Conservation (phyloP, 2,888 invertebrate genomes). For the Calameuta filiformis region DNA sequence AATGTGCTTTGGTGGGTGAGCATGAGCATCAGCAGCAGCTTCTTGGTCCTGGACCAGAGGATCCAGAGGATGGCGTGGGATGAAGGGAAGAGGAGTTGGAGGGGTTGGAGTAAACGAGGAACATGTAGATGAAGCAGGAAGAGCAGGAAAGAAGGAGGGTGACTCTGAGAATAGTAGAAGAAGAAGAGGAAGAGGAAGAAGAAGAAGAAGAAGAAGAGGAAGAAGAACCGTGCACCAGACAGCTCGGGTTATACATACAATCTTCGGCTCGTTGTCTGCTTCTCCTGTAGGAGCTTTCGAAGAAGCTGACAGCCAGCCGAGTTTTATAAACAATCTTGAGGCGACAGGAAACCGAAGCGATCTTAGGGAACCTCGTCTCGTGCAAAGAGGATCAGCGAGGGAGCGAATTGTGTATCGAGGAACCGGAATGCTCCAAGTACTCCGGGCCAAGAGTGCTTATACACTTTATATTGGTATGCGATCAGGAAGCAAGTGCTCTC, state of each 20-base stretch:
- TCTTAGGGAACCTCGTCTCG: conserved; percentile 11
- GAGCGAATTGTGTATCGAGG: conserved; percentile 36
- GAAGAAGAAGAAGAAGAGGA: conserved; percentile 31
- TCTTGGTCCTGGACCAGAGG: not conserved
- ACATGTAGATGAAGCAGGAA: not conserved
- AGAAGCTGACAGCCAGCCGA: conserved; percentile 50
- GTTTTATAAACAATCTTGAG: conserved; percentile 56
- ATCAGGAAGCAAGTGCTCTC: too few relatives aligned
- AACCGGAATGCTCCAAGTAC: not conserved
- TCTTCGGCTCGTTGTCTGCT: conserved; percentile 50
- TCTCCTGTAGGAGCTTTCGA: conserved; percentile 22
- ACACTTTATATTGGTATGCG: too few relatives aligned
- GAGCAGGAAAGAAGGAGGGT: not conserved
- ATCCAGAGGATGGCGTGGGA: not conserved
- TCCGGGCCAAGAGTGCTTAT: not conserved
- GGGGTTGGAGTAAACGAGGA: not conserved
- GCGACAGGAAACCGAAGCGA: conserved; percentile 31
- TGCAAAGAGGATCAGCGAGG: conserved; percentile 47
- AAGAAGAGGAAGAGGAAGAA: conserved; percentile 37
- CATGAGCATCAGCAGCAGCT: too few relatives aligned
- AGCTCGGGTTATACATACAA: conserved; percentile 55
- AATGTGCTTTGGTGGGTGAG: too few relatives aligned
- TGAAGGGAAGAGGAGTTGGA: not conserved
- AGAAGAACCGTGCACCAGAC: conserved; percentile 50
- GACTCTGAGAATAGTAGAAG: conserved; percentile 36